A percentile compares a stretch with the other conserved stretches of the same genome.
Evolutionary conservation across 2,888 invertebrate species (phyloP).

Genomic region (Argynnis bischoffii): DNA sequence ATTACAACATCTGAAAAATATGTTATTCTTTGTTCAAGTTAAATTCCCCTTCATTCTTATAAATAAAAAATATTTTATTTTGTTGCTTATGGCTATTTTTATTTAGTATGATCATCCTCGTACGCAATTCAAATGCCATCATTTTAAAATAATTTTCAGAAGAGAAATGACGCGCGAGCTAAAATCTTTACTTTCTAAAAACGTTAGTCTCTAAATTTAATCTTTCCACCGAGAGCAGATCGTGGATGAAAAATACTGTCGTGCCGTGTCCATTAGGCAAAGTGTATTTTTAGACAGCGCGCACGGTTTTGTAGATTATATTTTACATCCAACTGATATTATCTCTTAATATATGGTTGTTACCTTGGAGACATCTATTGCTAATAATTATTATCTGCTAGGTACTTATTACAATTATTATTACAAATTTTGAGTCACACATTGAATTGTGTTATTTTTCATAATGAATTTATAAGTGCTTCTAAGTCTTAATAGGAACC

Average conservation of each 20-base stretch:
- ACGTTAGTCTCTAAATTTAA: slow-evolving; percentile 70
- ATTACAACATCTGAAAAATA: slow-evolving; percentile 49
- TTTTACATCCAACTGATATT: slow-evolving; percentile 50
- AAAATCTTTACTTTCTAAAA: slow-evolving; percentile 64
- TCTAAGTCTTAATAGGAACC: slow-evolving; percentile 46
- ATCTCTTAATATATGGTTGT: slow-evolving; percentile 29
- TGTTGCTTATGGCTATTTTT: not conserved
- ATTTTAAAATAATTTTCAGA: slow-evolving; percentile 32
- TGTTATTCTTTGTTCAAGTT: slow-evolving; percentile 6
- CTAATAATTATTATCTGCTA: not conserved
- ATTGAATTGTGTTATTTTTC: not conserved
- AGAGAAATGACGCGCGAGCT: slow-evolving; percentile 40
- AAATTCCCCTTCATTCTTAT: not conserved
- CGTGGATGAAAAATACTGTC: slow-evolving; percentile 67
- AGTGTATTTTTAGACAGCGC: slow-evolving; percentile 67
- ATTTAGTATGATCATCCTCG: not conserved
- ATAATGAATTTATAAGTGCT: slow-evolving; percentile 32
- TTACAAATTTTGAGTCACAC: too few relatives aligned
- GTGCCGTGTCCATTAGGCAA: slow-evolving; percentile 71
- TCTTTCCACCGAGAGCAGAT: slow-evolving; percentile 61
- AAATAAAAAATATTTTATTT: not conserved
- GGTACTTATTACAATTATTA: not conserved
- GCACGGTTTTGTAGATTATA: slow-evolving; percentile 55
- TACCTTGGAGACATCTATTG: not conserved
- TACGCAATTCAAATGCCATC: slow-evolving; percentile 18